A percentile compares a stretch with the other conserved stretches of the same genome.
Evolutionary conservation across 2,888 invertebrate species (phyloP).

Genomic region (Pristionchus fissidentatus): DNA sequence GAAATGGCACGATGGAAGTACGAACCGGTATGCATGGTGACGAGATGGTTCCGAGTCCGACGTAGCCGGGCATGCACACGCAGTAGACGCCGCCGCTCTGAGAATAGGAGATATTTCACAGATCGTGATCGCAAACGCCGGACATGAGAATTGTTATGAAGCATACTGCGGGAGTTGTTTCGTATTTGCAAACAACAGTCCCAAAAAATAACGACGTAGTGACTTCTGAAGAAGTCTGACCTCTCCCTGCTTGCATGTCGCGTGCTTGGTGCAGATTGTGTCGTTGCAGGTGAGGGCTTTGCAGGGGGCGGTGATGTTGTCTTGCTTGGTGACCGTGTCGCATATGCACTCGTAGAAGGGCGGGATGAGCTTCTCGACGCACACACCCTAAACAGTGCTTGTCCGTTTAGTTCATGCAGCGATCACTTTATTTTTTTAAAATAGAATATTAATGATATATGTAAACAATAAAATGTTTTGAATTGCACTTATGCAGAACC

Average conservation of each 20-base stretch:
- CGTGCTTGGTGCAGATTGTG: background rate
- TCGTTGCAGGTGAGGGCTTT: conserved; percentile 3
- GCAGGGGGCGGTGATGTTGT: conserved; percentile 33
- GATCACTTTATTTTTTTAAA: background rate
- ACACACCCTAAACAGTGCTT: conserved; percentile 12
- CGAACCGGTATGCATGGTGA: conserved; percentile 39
- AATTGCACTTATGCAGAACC: background rate
- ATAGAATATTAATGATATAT: background rate
- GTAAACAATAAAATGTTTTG: background rate
- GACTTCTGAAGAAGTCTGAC: background rate
- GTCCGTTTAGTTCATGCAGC: no score
- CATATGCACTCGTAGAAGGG: conserved; percentile 48
- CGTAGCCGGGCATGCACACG: conserved; percentile 38
- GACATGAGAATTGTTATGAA: background rate
- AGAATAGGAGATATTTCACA: background rate
- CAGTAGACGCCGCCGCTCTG: conserved; percentile 47
- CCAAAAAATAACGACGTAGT: background rate
- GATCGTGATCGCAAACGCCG: background rate
- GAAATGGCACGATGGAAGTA: background rate
- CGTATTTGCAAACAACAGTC: no score
- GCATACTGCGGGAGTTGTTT: background rate
- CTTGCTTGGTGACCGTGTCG: background rate
- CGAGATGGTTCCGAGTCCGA: conserved; percentile 40
- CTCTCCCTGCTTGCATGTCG: conserved; percentile 34
- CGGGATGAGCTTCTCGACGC: conserved; percentile 31